phyloP scores from a whole-genome alignment of 2,888 invertebrate species.

The Nineta flava region DNA sequence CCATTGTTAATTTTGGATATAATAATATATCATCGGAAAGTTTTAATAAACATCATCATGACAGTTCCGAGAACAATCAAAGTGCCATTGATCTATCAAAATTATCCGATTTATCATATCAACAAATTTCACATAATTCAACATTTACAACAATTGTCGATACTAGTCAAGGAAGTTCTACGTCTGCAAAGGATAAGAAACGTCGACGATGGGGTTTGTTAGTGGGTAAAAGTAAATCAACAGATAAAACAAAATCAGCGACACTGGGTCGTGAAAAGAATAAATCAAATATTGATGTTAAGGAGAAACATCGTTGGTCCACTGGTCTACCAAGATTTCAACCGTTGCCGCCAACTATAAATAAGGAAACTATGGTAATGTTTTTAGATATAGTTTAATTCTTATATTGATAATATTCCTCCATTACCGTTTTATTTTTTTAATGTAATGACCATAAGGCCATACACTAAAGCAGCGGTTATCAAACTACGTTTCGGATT shows the following conservation, averaged over 20 bases:
- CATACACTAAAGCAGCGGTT: too few relatives aligned
- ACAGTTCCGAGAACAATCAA: not conserved
- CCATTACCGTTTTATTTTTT: not conserved
- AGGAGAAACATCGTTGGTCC: conserved; percentile 49
- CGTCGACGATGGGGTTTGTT: conserved; percentile 52
- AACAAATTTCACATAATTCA: not conserved
- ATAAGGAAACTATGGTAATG: conserved; percentile 65
- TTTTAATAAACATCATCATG: not conserved
- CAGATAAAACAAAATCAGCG: conserved; percentile 44
- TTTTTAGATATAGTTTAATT: conserved; percentile 8
- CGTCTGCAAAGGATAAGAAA: conserved; percentile 27
- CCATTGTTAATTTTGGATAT: not conserved
- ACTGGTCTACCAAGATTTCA: conserved; percentile 52
- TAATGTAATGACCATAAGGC: too few relatives aligned
- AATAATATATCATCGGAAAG: not conserved
- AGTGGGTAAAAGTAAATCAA: conserved; percentile 41
- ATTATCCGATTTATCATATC: not conserved
- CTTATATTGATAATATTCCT: not conserved
- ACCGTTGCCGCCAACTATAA: conserved; percentile 58
- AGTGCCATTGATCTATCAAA: not conserved
- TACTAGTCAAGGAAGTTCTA: conserved; percentile 7
- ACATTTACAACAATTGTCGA: conserved; percentile 1
- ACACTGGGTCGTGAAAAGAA: conserved; percentile 49
- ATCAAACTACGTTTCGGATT: too few relatives aligned
- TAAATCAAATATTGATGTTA: conserved; percentile 26